Evolutionary conservation across 1,140 invertebrate genomes (phyloP), one percentile per base, ranked within the genome.

Genomic region (Bradynema listronoti): DNA sequence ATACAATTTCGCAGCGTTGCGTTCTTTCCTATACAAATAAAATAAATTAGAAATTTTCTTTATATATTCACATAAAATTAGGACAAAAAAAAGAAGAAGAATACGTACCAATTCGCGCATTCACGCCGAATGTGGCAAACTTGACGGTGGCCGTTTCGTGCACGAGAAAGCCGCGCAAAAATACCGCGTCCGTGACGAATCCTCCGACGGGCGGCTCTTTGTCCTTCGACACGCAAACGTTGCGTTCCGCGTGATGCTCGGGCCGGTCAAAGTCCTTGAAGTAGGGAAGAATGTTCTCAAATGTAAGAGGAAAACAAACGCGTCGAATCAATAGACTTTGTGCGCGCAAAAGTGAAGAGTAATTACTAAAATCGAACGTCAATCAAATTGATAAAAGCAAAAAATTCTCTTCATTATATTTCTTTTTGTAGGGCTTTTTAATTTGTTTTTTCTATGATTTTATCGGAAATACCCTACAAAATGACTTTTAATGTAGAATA

Each of bases 361-460:
- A 50, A 27, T 50, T 32, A 24, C 47, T 50, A 29, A 50, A 50
- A 47, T n/a, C n/a, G n/a, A n/a, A n/a, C n/a, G n/a, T n/a, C n/a
- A n/a, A n/a, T n/a, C n/a, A n/a, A n/a, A n/a, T n/a, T n/a, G n/a
- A n/a, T n/a, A n/a, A n/a, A n/a, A n/a, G n/a, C n/a, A n/a, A n/a
- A n/a, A n/a, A n/a, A n/a, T n/a, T n/a, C n/a, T n/a, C n/a, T n/a
- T n/a, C n/a, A n/a, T n/a, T n/a, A n/a, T n/a, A n/a, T n/a, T n/a
- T n/a, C n/a, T n/a, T n/a, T n/a, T n/a, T n/a, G n/a, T n/a, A n/a
- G n/a, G n/a, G n/a, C n/a, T n/a, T n/a, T n/a, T n/a, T n/a, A n/a
- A n/a, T n/a, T n/a, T n/a, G n/a, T n/a, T n/a, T n/a, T n/a, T n/a
- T n/a, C n/a, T n/a, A n/a, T n/a, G n/a, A n/a, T n/a, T n/a, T n/a